Base-by-base conservation (phyloP, 2,888 invertebrate genomes). In the Alsophila aescularia region DNA sequence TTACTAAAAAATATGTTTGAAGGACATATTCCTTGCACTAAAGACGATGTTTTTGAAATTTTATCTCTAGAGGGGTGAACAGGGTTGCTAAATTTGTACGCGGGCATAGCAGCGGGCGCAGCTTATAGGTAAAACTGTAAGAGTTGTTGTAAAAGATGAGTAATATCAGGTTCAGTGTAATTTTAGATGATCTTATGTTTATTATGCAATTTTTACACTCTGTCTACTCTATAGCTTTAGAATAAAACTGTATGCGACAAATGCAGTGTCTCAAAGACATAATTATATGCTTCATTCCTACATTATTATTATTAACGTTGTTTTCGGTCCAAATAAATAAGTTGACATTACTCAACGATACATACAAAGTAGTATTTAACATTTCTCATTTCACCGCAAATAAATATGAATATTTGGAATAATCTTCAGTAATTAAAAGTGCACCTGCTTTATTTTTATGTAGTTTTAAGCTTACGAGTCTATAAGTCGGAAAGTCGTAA, bases 161-260 rank as follows among this genome's bases (percentile, higher is more conserved):
- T n/a, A n/a, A n/a, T n/a, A n/a, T n/a, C n/a, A n/a, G n/a, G n/a
- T n/a, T n/a, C n/a, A n/a, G n/a, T n/a, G n/a, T n/a, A 18, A 18
- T 24, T 5, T 1, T 24, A 24, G 4, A 7, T 24, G 24, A 24
- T 8, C 1, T 2, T 24, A 24, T 24, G 7, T 8, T 7, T 7
- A 5, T n/a, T n/a, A n/a, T n/a, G n/a, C n/a, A 24, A 5, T 5
- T 24, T 24, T 24, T 24, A 24, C 24, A 24, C 7, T 18, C 7
- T 5, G 29, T n/a, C 72, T 48, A 61, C 75, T 74, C 72, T 18
- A 67, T 16, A 5, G 10, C 49, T 42, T 40, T 43, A 62, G 35
- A 66, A 51, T 64, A 66, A 72, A 70, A 67, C 66, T 66, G 66
- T 69, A 67, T 60, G 66, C 73, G 69, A 75, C 74, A 73, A 75